These are phyloP conservation scores for Cheirogaleus major DNA, from an alignment of 2,797 vertebrate species.

Conservation along the genomic window DNA sequence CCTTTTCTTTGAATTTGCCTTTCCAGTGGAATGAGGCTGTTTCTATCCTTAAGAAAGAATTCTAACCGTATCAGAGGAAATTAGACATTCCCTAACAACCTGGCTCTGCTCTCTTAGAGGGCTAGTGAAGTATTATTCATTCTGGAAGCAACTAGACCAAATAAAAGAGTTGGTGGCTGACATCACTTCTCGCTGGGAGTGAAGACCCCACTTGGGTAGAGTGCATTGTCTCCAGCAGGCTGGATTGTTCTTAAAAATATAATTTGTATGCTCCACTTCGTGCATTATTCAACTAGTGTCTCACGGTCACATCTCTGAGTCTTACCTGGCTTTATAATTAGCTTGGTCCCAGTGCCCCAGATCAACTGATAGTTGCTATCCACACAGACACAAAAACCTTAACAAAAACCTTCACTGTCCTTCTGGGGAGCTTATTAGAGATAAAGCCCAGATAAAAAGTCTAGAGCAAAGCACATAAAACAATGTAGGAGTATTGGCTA, in stretches of 20 bases:
- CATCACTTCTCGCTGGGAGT: background rate
- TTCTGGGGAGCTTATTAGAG: constrained; percentile 68
- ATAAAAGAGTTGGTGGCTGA: constrained; percentile 49
- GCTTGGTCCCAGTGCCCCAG: constrained; percentile 77
- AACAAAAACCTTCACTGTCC: constrained; percentile 73
- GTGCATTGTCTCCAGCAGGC: constrained; percentile 42
- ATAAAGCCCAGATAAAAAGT: constrained; percentile 68
- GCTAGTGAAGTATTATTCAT: constrained; percentile 33
- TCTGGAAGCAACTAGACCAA: constrained; percentile 51
- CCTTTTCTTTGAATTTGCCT: constrained; percentile 15
- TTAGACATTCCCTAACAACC: background rate
- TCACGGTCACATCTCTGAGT: constrained; percentile 55
- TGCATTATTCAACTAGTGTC: constrained; percentile 55
- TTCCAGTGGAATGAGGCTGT: background rate
- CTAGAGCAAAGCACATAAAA: constrained; percentile 67
- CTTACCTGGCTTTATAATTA: constrained; percentile 80
- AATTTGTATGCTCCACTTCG: constrained; percentile 13
- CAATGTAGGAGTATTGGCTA: constrained; percentile 72
- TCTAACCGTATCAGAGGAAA: constrained; percentile 11
- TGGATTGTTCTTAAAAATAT: constrained; percentile 62
- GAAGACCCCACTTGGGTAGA: constrained; percentile 49
- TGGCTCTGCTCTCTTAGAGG: constrained; percentile 9
- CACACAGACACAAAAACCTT: constrained; percentile 75
- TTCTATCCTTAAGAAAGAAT: constrained; percentile 45
- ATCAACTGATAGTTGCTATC: constrained; percentile 62